Conservation (phyloP, 2,113 vertebrate species). For the Ceratotherium simum region DNA sequence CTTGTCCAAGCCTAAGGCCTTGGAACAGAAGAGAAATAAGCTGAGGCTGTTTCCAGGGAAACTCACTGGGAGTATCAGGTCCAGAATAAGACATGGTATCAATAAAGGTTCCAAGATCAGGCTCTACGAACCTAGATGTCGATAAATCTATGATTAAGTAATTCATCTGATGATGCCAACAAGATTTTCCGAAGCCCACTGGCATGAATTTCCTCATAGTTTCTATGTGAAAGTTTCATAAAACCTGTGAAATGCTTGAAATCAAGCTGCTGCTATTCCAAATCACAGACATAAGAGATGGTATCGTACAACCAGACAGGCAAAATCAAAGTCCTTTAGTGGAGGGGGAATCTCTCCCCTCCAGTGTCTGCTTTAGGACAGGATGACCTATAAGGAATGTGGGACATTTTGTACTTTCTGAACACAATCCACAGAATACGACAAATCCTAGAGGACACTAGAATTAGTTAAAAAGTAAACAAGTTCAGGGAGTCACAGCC, state of each 20-base stretch:
- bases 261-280: neutral
- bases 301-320: neutral
- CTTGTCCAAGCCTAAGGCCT: neutral
- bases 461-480: constrained; percentile 35
- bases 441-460: constrained; percentile 17
- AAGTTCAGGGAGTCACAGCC: neutral
- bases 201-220: neutral
- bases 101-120: neutral
- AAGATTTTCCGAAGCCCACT: constrained; percentile 27
- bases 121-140: neutral
- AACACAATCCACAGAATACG: neutral
- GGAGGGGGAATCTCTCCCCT: neutral
- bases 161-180: neutral
- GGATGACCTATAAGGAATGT: constrained; percentile 7
- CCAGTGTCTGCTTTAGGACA: constrained; percentile 47
- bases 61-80: neutral
- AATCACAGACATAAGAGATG: constrained; percentile 1
- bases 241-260: neutral
- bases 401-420: neutral
- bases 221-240: neutral
- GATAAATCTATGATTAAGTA: constrained; percentile 22
- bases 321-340: neutral
- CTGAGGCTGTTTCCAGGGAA: constrained; percentile 15
- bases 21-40: constrained; percentile 35
- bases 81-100: neutral